Evolutionary conservation across 2,113 vertebrate species (phyloP).

Genomic region (Psilopogon haemacephalus): DNA sequence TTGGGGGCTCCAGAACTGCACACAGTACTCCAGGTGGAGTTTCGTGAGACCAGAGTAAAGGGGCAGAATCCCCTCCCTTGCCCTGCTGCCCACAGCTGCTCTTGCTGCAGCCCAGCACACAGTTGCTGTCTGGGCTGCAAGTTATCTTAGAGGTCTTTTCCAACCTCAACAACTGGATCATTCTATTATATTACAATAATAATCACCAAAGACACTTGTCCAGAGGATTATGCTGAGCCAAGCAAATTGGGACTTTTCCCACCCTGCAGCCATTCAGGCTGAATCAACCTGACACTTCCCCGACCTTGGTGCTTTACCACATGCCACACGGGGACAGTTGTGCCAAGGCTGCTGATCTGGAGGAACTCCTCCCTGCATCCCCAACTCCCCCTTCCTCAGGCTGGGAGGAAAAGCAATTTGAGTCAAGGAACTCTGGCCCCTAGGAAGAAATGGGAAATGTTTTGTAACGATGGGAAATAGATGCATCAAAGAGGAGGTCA

Average conservation of each 20-base stretch:
- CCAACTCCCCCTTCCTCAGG: not conserved
- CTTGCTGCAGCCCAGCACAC: too few species aligned
- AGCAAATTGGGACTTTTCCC: not conserved
- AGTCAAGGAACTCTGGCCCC: not conserved
- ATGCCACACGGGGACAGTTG: rapidly evolving
- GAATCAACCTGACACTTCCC: not conserved
- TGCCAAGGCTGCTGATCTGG: not conserved
- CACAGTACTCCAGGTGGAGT: too few species aligned
- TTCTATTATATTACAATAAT: not conserved
- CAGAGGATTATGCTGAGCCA: not conserved
- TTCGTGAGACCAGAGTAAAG: too few species aligned
- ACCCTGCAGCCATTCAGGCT: not conserved
- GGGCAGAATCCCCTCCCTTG: too few species aligned
- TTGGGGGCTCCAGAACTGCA: too few species aligned
- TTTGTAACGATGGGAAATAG: not conserved
- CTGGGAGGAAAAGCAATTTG: not conserved
- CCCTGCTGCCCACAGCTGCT: too few species aligned
- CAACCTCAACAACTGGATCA: too few species aligned
- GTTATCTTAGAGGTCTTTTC: too few species aligned
- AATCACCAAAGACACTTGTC: not conserved
- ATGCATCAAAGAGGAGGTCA: not conserved
- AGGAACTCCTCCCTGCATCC: rapidly evolving
- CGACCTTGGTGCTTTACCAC: not conserved
- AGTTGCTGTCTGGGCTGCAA: too few species aligned
- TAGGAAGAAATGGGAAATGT: not conserved